Evolutionary conservation across 1,140 invertebrate species (phyloP), one percentile per base, ranked within the genome.

Genomic region (Pogonomyrmex californicus): DNA sequence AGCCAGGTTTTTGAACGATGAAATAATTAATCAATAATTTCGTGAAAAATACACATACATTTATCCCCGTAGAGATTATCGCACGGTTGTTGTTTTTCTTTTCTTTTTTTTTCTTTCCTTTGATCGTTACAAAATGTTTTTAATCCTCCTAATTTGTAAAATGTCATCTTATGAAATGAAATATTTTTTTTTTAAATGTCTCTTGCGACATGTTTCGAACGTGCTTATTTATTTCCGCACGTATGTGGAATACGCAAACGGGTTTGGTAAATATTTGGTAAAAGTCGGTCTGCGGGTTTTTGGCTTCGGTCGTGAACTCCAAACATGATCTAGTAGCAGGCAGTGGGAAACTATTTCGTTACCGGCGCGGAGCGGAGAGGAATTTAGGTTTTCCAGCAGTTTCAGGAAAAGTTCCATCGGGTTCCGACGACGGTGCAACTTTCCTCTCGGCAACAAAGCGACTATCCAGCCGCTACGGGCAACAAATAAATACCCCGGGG

Each of bases 281-380:
- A 75, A 83, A 62, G 79, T 71, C 78, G 30, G 17, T 70, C 30
- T 38, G 68, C 79, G 66, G 68, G 56, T 83, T 83, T 83, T 83
- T 83, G 79, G 54, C 68, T 83, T 83, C 38, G 78, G 9, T 81
- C 63, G 51, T 54, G 17, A 82, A 82, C 79, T 82, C 51, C 66
- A 47, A 82, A 60, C 54, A 71, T 41, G 79, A 82, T 82, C 41
- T 56, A 36, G 9, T 30, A 44, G 30, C 63, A 68, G 77, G 47
- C 62, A 47, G 76, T 7, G 30, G n/a, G 68, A 83, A 83, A 83
- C 79, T 83, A 83, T 83, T 83, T 66, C 41, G 62, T 79, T 81
- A 60, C 5, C 56, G n/a, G 70, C 12, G 33, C 60, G 33, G 33
- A 66, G 41, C 58, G 76, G 30, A 51, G 2, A 51, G 79, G 44